Base-by-base conservation (phyloP, 2,113 vertebrate genomes). In the Phodopus roborovskii region DNA sequence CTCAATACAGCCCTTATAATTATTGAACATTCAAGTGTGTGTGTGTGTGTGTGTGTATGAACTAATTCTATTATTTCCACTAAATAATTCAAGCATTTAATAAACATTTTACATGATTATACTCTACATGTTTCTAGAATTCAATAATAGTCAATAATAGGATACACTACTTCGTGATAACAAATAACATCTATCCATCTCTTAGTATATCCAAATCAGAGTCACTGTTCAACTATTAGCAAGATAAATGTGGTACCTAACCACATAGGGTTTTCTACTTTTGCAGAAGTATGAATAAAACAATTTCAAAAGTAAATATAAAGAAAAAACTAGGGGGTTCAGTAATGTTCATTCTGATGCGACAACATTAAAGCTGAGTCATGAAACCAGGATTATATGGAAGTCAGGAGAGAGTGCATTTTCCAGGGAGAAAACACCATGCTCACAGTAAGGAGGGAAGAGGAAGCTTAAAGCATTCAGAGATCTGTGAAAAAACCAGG, bases 381-480 rank as follows among this genome's bases (percentile, higher is more conserved):
- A 53, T 10, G 28, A 36, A 50, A 3, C 12, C 8, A 33, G 36
- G 74, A 19, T 39, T 11, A 26, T 48, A 91, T 68, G 48, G 62
- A 68, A 68, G 15, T 53, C 60, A 78, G 48, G 1, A 13, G 48
- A 77, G 28, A 56, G 62, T 8, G 3, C 19, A 94, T 22, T 84
- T 77, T 84, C 5, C 77, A 42, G 22, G 45, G n/a, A 26, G 81
- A 62, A 42, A 62, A 7, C 5, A 9, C 30, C 12, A 4, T 50
- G 75, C 8, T 28, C 45, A 33, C 48, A 33, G 45, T 50, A 33
- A 78, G 7, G 22, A 62, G 7, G 26, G 7, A 84, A 84, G 79
- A 13, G 28, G 4, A 16, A 42, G 6, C 6, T 1, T 17, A n/a
- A 28, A 2, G 6, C 8, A 4, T 30, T 42, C 13, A 1, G 0